Evolutionary conservation across 2,113 vertebrate species (phyloP).

Genomic region (Synchiropus splendidus): DNA sequence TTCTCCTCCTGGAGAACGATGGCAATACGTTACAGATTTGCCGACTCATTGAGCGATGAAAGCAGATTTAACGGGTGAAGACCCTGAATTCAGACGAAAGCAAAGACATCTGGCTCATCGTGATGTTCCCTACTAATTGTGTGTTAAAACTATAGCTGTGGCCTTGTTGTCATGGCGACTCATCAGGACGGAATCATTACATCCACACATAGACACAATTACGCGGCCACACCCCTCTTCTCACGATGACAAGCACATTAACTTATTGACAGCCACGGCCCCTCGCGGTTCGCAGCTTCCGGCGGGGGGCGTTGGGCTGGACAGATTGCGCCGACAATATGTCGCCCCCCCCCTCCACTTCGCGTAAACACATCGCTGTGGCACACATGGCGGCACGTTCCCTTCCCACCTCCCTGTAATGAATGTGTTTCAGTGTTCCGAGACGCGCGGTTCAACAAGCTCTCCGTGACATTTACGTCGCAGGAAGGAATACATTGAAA

Average conservation of each 20-base stretch:
- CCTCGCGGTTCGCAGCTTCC: slow-evolving; percentile 21
- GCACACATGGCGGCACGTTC: background rate
- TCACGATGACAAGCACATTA: slow-evolving; percentile 30
- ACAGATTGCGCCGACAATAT: slow-evolving; percentile 21
- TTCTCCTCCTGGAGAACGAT: too few relatives aligned
- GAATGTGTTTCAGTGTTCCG: slow-evolving; percentile 8
- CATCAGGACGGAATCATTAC: slow-evolving; percentile 38
- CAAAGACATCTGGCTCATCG: too few relatives aligned
- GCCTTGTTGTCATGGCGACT: slow-evolving; percentile 59
- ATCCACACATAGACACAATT: slow-evolving; percentile 2
- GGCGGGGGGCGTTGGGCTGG: slow-evolving; percentile 13
- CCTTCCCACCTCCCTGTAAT: background rate
- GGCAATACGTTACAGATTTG: too few relatives aligned
- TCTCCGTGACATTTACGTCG: slow-evolving; percentile 14
- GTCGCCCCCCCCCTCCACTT: too few relatives aligned
- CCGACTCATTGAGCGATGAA: too few relatives aligned
- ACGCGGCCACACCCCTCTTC: slow-evolving; percentile 19
- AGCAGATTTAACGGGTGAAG: too few relatives aligned
- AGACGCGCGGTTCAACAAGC: background rate
- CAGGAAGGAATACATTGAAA: slow-evolving; percentile 3
- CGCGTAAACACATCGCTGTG: slow-evolving; percentile 1
- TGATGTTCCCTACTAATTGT: too few relatives aligned
- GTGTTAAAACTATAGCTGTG: slow-evolving; percentile 28
- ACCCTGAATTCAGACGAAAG: too few relatives aligned
- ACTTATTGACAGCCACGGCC: slow-evolving; percentile 26